Conservation (phyloP, 2,888 invertebrate species). For the Caenorhabditis becei region DNA sequence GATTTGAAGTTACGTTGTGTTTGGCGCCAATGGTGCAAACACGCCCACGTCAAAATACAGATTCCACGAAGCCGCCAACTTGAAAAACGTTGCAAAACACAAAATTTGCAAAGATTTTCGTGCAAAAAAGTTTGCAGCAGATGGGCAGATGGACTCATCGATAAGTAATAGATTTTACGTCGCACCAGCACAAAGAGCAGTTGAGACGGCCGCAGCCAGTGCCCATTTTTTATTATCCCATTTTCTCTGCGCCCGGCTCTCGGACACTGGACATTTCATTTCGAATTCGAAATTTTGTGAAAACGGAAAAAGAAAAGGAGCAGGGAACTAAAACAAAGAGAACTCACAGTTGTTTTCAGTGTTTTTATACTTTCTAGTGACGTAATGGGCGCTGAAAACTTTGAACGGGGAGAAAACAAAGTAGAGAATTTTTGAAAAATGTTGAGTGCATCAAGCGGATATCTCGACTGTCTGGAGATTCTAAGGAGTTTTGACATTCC, state of each 20-base stretch:
- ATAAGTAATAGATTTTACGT: slow-evolving; percentile 47
- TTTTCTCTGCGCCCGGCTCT: slow-evolving; percentile 16
- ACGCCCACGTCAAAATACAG: slow-evolving; percentile 6
- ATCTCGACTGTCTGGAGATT: not conserved
- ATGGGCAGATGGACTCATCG: slow-evolving; percentile 45
- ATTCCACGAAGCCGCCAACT: not conserved
- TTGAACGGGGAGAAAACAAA: not conserved
- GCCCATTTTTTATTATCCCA: slow-evolving; percentile 57
- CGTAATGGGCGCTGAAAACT: not conserved
- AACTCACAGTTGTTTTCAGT: not conserved
- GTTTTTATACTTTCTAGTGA: not conserved
- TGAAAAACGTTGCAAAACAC: slow-evolving; percentile 18
- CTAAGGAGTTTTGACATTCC: not conserved
- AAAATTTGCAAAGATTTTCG: slow-evolving; percentile 10
- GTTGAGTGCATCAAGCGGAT: too few species aligned
- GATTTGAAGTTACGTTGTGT: not conserved
- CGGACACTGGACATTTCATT: slow-evolving; percentile 25
- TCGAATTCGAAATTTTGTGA: not conserved
- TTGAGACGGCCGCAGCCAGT: slow-evolving; percentile 7
- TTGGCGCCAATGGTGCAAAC: not conserved
- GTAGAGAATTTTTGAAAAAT: not conserved
- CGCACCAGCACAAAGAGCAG: slow-evolving; percentile 8
- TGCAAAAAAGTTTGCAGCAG: slow-evolving; percentile 14
- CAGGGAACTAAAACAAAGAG: not conserved
- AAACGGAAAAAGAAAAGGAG: slow-evolving; percentile 1